A percentile compares a stretch with the other conserved stretches of the same genome.
Evolutionary conservation across 2,797 vertebrate genomes (phyloP).

Genomic region (Margarornis squamiger): DNA sequence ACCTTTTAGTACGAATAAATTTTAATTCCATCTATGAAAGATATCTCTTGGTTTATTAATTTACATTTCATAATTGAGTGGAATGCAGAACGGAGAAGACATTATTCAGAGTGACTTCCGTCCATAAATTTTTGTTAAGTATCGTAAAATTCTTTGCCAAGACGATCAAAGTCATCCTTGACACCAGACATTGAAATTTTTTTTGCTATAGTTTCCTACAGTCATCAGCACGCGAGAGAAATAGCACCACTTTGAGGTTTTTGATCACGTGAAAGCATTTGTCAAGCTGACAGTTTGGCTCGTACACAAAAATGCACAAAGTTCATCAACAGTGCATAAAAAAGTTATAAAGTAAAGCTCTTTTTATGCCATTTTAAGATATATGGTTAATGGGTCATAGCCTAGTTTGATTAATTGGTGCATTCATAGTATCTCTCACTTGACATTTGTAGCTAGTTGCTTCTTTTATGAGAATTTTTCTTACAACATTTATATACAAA

Average conservation of each 20-base stretch:
- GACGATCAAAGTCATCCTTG: slow-evolving; percentile 21
- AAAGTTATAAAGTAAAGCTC: slow-evolving; percentile 32
- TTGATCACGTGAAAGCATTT: slow-evolving; percentile 49
- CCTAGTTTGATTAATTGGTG: slow-evolving; percentile 52
- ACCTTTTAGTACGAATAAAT: background rate
- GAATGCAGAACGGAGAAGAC: background rate
- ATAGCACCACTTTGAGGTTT: slow-evolving; percentile 22
- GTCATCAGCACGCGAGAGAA: slow-evolving; percentile 13
- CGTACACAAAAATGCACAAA: slow-evolving; percentile 59
- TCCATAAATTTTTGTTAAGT: background rate
- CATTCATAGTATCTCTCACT: slow-evolving; percentile 14
- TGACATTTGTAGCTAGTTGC: background rate
- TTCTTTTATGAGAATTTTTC: slow-evolving; percentile 33
- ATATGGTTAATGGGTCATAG: slow-evolving; percentile 50
- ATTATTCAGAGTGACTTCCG: background rate
- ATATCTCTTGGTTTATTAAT: background rate
- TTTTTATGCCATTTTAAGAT: background rate
- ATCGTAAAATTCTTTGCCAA: background rate
- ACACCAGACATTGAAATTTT: slow-evolving; percentile 47
- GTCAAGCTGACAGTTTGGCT: slow-evolving; percentile 70
- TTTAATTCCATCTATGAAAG: background rate
- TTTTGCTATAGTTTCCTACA: slow-evolving; percentile 10
- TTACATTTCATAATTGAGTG: background rate
- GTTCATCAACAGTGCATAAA: slow-evolving; percentile 22
- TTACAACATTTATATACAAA: slow-evolving; percentile 28